Evolutionary conservation across 2,113 vertebrate genomes (phyloP).

Genomic region (Xiphophorus hellerii): DNA sequence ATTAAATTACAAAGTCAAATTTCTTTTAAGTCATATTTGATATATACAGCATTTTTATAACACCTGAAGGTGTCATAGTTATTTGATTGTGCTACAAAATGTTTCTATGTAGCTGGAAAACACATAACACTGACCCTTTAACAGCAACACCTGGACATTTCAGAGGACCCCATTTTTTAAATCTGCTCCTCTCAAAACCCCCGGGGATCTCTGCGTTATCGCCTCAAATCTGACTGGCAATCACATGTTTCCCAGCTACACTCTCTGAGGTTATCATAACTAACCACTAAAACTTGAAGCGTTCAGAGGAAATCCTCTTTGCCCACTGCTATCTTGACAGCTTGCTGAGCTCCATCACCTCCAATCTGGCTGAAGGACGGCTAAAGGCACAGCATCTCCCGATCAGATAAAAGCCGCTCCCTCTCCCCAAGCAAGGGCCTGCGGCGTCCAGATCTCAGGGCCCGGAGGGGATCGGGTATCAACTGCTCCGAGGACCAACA

Average conservation of each 20-base stretch:
- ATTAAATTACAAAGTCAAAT: no score
- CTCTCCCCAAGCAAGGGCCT: slow-evolving; percentile 14
- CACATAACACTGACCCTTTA: not conserved
- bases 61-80: no score
- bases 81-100: no score
- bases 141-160: slow-evolving; percentile 42
- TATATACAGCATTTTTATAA: no score
- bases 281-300: slow-evolving; percentile 51
- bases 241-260: slow-evolving; percentile 49
- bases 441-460: slow-evolving; percentile 25
- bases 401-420: slow-evolving; percentile 62
- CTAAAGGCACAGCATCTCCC: slow-evolving; percentile 30
- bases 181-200: slow-evolving; percentile 13
- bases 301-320: slow-evolving; percentile 58
- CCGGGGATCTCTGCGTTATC: slow-evolving; percentile 47
- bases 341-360: slow-evolving; percentile 61
- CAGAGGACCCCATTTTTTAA: slow-evolving; percentile 1
- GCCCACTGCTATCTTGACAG: slow-evolving; percentile 60
- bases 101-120: no score
- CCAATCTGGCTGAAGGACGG: slow-evolving; percentile 55
- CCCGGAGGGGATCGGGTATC: slow-evolving; percentile 44
- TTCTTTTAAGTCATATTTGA: no score
- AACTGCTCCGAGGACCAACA: slow-evolving; percentile 51
- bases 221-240: slow-evolving; percentile 47
- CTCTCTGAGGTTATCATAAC: slow-evolving; percentile 54